phyloP scores from a whole-genome alignment of 1,140 invertebrate genomes.

The Drosophila ogumai region DNA sequence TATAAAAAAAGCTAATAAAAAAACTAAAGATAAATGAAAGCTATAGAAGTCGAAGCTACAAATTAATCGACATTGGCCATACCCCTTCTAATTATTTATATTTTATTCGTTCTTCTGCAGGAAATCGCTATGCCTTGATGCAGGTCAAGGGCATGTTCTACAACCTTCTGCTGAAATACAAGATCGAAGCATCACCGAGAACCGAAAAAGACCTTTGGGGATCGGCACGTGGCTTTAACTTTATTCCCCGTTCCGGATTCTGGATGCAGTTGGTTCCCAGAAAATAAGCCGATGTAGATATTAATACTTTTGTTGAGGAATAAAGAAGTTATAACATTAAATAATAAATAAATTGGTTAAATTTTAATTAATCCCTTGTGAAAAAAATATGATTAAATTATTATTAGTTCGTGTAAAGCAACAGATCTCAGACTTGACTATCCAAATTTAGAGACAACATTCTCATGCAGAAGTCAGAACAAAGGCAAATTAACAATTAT shows the following conservation, averaged over 20 bases:
- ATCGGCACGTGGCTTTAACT: constrained; percentile 69
- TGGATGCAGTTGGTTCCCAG: constrained; percentile 78
- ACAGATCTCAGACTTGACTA: too few species aligned
- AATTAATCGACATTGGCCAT: neutral
- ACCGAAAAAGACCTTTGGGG: constrained; percentile 80
- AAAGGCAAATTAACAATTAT: too few species aligned
- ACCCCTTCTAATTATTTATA: neutral
- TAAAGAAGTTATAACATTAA: neutral
- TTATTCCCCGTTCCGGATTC: constrained; percentile 75
- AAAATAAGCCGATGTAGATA: constrained; percentile 9
- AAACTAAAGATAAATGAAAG: neutral
- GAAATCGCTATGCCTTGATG: constrained; percentile 85
- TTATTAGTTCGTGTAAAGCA: too few species aligned
- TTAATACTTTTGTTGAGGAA: neutral
- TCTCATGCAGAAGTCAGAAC: too few species aligned
- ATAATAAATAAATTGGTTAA: neutral
- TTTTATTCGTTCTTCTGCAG: constrained; percentile 17
- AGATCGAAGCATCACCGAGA: constrained; percentile 85
- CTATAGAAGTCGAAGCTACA: neutral
- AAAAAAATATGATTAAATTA: too few species aligned
- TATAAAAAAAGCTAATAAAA: too few species aligned
- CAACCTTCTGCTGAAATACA: constrained; percentile 86
- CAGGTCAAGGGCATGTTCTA: constrained; percentile 85
- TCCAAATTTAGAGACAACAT: too few species aligned
- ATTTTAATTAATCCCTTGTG: neutral